Conservation (phyloP, 2,888 invertebrate genomes). For the Melanostoma scalare region DNA sequence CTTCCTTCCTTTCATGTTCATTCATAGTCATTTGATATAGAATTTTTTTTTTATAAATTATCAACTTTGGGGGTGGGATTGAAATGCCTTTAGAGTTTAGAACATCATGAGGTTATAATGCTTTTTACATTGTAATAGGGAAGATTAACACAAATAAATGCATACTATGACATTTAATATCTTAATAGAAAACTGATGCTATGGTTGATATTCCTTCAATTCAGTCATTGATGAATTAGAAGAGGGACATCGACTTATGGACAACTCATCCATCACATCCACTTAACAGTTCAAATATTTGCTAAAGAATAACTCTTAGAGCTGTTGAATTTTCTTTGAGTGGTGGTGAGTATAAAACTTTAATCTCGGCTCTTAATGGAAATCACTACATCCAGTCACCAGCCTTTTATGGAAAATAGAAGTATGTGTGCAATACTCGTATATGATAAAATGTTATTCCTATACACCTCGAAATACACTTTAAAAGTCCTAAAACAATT, state of each 20-base stretch:
- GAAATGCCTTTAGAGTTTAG: too few relatives aligned
- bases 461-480: too few relatives aligned
- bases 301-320: slow-evolving; percentile 56
- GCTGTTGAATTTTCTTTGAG: slow-evolving; percentile 46
- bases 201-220: slow-evolving; percentile 39
- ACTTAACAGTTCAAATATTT: slow-evolving; percentile 72
- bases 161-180: slow-evolving; percentile 48
- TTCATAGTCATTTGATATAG: too few relatives aligned
- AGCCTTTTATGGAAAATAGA: neutral
- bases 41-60: too few relatives aligned
- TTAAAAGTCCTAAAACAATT: too few relatives aligned
- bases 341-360: slow-evolving; percentile 26
- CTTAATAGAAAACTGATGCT: slow-evolving; percentile 55
- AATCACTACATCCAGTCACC: neutral
- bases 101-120: too few relatives aligned
- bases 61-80: too few relatives aligned
- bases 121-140: too few relatives aligned
- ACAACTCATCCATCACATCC: slow-evolving; percentile 69
- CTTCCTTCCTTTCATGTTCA: too few relatives aligned
- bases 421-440: neutral
- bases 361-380: slow-evolving; percentile 61
- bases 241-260: slow-evolving; percentile 61
- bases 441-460: too few relatives aligned
- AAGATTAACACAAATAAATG: too few relatives aligned
- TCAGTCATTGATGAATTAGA: slow-evolving; percentile 68